Conservation (phyloP, 2,113 vertebrate genomes). For the Isichthys henryi region DNA sequence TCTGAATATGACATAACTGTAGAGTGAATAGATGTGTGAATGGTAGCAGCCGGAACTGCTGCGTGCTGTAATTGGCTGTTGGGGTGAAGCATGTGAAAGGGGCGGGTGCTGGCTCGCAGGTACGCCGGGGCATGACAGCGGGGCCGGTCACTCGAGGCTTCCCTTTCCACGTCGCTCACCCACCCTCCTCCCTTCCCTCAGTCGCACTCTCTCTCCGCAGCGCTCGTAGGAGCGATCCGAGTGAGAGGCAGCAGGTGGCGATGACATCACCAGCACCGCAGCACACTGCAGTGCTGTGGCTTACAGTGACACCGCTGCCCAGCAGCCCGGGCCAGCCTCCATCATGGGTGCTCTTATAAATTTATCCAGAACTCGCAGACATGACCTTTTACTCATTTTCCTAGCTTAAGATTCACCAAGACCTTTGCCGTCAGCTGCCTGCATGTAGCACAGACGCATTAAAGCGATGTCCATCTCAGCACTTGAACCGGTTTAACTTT, state of each 20-base stretch:
- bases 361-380: neutral
- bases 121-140: neutral
- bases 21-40: neutral
- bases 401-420: neutral
- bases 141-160: neutral
- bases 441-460: neutral
- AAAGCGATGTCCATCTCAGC: neutral
- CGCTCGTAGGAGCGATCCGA: slow-evolving; percentile 52
- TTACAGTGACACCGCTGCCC: slow-evolving; percentile 66
- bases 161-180: slow-evolving; percentile 14
- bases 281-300: slow-evolving; percentile 71
- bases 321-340: neutral
- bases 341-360: neutral
- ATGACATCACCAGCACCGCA: slow-evolving; percentile 76
- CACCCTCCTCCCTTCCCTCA: slow-evolving; percentile 34
- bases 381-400: neutral
- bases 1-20: neutral
- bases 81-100: neutral
- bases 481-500: neutral
- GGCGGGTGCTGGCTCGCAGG: neutral
- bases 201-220: slow-evolving; percentile 59
- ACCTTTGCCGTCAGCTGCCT: neutral
- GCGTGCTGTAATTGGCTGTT: neutral
- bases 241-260: slow-evolving; percentile 65
- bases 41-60: neutral